Percentiles rank a stretch among this genome's conserved stretches.
Conservation (phyloP, 1,140 invertebrate genomes). For the Bombyx mandarina region DNA sequence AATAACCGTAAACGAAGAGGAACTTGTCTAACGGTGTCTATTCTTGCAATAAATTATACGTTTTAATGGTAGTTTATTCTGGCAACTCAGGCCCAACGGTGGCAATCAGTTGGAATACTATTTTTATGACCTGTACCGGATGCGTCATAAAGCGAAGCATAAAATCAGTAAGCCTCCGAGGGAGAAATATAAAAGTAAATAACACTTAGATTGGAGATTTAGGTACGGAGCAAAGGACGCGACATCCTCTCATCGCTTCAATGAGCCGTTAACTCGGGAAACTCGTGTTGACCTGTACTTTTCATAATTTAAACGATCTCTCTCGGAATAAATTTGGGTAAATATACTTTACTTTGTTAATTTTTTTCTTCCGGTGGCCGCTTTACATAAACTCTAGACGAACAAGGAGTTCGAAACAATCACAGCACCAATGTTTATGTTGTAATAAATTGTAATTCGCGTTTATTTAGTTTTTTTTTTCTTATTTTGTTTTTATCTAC, state of each 20-base stretch:
- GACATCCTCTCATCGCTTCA: constrained; percentile 18
- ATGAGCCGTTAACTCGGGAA: constrained; percentile 19
- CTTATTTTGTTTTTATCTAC: no score
- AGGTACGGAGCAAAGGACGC: constrained; percentile 18
- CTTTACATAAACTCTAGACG: constrained; percentile 22
- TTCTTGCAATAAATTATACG: constrained; percentile 26
- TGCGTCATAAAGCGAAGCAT: constrained; percentile 55
- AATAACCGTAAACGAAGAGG: constrained; percentile 1
- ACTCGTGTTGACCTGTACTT: constrained; percentile 19
- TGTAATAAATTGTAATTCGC: no score
- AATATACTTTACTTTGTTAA: no score
- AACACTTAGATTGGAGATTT: constrained; percentile 54
- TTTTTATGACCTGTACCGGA: constrained; percentile 58
- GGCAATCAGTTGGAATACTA: constrained; percentile 56
- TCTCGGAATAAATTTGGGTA: background rate
- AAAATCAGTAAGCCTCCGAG: constrained; percentile 54
- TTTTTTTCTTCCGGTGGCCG: no score
- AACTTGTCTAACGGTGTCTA: constrained; percentile 4
- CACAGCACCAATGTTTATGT: no score
- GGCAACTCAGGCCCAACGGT: constrained; percentile 38
- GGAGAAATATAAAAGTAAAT: constrained; percentile 58
- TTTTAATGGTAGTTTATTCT: constrained; percentile 55
- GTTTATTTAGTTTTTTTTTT: no score
- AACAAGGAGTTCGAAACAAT: no score
- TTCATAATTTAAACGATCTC: constrained; percentile 9